Evolutionary conservation across 2,113 vertebrate species (phyloP).

Genomic region (Cryptomyrus ogoouensis): DNA sequence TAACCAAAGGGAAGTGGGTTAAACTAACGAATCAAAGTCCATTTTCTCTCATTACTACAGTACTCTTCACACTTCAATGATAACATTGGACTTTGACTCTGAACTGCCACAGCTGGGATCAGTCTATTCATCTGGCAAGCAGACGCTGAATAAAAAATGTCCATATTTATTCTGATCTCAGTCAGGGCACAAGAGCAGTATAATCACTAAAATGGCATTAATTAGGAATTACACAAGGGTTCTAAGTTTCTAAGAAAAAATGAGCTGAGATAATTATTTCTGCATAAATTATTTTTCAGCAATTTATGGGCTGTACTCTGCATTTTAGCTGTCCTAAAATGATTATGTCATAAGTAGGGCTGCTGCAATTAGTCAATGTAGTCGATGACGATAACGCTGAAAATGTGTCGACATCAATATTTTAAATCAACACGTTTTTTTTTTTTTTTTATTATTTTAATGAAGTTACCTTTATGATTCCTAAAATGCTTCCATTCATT

Average conservation of each 20-base stretch:
- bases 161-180: background rate
- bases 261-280: background rate
- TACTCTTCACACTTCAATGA: background rate
- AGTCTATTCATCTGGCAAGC: background rate
- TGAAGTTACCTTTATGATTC: too few species aligned
- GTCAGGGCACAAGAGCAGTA: background rate
- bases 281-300: background rate
- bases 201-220: background rate
- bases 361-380: too few species aligned
- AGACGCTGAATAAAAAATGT: background rate
- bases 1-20: background rate
- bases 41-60: background rate
- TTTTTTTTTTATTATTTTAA: too few species aligned
- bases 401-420: too few species aligned
- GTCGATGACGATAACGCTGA: too few species aligned
- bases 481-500: too few species aligned
- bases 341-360: background rate
- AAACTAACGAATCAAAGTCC: background rate
- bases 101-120: background rate
- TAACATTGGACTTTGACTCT: background rate
- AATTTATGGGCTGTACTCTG: background rate
- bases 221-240: background rate
- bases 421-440: too few species aligned
- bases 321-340: background rate
- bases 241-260: background rate